Percentiles rank a stretch among this genome's conserved stretches.
Conservation (phyloP, 2,888 invertebrate genomes). For the Leptarthrus brevirostris region DNA sequence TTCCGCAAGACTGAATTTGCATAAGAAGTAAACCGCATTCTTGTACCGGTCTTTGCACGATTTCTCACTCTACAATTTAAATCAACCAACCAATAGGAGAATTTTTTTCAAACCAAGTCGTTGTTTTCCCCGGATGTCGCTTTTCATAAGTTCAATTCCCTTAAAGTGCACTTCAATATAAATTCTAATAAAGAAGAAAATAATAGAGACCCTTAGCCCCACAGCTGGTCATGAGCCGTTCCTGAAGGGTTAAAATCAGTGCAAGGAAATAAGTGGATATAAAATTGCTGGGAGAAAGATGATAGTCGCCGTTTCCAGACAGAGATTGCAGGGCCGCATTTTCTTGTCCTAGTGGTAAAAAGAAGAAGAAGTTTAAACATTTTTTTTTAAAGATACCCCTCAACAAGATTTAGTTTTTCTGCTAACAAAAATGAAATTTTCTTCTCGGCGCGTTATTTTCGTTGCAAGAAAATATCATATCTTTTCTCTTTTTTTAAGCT, state of each 20-base stretch:
- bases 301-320: no score
- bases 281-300: no score
- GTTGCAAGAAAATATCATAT: no score
- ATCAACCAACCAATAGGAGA: background rate
- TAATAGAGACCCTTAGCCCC: slow-evolving; percentile 20
- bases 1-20: slow-evolving; percentile 16
- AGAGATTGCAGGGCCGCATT: no score
- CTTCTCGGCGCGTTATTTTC: no score
- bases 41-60: background rate
- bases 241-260: slow-evolving; percentile 17
- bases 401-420: no score
- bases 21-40: slow-evolving; percentile 25
- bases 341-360: no score
- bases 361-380: no score
- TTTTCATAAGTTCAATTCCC: slow-evolving; percentile 35
- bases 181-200: slow-evolving; percentile 43
- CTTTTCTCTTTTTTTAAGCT: no score
- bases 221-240: slow-evolving; percentile 3
- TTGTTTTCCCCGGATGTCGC: slow-evolving; percentile 21
- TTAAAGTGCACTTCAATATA: slow-evolving; percentile 42
- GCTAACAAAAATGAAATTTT: no score
- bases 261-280: slow-evolving; percentile 20
- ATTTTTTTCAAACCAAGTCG: background rate
- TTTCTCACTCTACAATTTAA: slow-evolving; percentile 29
- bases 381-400: no score